phyloP scores from a whole-genome alignment of 2,797 vertebrate species.

The Loris lydekkerianus region DNA sequence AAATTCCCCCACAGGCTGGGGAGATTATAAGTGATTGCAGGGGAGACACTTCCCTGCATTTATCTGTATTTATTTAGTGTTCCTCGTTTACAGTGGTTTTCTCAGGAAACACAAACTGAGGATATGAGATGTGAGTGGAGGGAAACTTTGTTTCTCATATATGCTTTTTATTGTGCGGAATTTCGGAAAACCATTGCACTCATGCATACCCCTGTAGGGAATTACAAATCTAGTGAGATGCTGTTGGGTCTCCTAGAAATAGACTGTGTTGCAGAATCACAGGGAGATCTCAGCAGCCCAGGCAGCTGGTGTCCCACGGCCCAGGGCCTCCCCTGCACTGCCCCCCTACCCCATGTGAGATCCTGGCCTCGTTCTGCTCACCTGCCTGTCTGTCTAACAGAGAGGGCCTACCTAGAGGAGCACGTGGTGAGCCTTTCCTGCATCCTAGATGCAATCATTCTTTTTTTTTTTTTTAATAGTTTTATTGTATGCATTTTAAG shows the following conservation, averaged over 20 bases:
- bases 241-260: background rate
- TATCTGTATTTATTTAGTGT: background rate
- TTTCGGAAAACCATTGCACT: background rate
- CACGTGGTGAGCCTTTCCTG: rapidly evolving
- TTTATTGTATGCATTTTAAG: no score
- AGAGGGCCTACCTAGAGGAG: no score
- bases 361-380: background rate
- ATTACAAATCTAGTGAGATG: background rate
- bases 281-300: background rate
- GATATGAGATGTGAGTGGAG: background rate
- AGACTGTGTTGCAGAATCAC: background rate
- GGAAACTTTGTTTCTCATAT: background rate
- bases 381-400: background rate
- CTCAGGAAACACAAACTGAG: background rate
- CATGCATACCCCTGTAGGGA: background rate
- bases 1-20: background rate
- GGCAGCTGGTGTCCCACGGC: no score
- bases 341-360: background rate
- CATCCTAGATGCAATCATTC: background rate
- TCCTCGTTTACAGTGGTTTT: background rate
- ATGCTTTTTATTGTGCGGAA: background rate
- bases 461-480: background rate
- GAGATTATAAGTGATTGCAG: background rate
- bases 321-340: background rate
- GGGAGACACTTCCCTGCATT: background rate